Evolutionary conservation across 2,797 vertebrate species (phyloP), one percentile per base, ranked within the genome.

Genomic region (Prionace glauca): DNA sequence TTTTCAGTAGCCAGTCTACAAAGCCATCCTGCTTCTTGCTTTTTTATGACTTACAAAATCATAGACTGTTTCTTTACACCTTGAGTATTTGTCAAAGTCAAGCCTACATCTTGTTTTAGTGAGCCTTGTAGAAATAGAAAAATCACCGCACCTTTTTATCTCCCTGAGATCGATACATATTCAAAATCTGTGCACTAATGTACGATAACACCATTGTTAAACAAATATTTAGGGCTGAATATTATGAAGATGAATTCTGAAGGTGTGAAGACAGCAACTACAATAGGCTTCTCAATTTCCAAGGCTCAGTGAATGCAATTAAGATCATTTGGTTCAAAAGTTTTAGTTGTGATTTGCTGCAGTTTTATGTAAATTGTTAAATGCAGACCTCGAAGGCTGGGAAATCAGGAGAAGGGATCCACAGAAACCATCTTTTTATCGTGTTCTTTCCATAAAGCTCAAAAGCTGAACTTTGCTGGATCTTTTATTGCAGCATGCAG

Each of bases 121-220:
- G 71, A 29, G 60, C 18, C n/a, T 11, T 74, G 18, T 60, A 14
- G 93, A 56, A 56, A 95, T 60, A 56, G 71, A 56, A 95, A 77
- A 56, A 77, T 50, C 20, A 65, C 60, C n/a, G 24, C 93, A 95
- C 22, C 41, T 94, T 94, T 91, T 94, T 74, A 94, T 77, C 71
- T 41, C 41, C 56, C 69, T 74, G 67, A 95, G 50, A 56, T 4
- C 41, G 56, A 41, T 77, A 18, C 3, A 18, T 29, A 26, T 95
- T 77, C 29, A 77, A 56, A 77, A 56, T 14, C 71, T 56, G n/a
- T 20, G n/a, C n/a, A 92, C 62, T 18, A 74, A 26, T 45, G 77
- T 50, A 20, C 3, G 26, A n/a, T 45, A 56, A 50, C 88, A n/a
- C 11, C 41, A 60, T 69, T 92, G 20, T 67, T 22, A 92, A 32